Evolutionary conservation across 2,888 invertebrate genomes (phyloP), one percentile per base, ranked within the genome.

Genomic region (Dynastes maya): DNA sequence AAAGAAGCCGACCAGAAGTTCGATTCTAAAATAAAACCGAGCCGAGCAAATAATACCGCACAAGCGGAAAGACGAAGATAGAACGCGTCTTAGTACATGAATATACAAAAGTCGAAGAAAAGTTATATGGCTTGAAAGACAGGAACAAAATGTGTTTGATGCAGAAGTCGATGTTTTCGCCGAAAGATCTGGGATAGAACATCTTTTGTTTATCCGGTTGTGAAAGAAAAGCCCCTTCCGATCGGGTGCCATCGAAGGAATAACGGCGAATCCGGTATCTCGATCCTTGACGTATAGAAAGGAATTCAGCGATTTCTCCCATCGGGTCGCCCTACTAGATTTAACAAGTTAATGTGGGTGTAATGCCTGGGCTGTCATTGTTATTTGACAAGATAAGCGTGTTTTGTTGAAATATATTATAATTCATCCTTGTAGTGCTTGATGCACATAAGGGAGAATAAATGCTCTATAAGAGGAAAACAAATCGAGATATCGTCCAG

Each of bases 311-410:
- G 22, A 22, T 58, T 72, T 58, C 58, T 55, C 61, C 40, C 58
- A 58, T 72, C 72, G 58, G 58, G 22, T 58, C 55, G 13, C 58
- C 58, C 61, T 58, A 61, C 61, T 58, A 37, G 22, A 72, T 72
- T 72, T 72, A 72, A 72, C 61, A 72, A 72, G 58, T 72, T 72
- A 72, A 58, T 58, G 71, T 72, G 71, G 72, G 72, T 72, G 72
- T 72, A 72, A 72, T 72, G 58, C 22, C 37, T 72, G 22, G 2
- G 9, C 58, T 72, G 72, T 22, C 72, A 37, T 55, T 71, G 72
- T 58, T 72, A 40, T 72, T 61, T 61, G 72, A 72, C 72, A 61
- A 58, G 61, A 40, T 61, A 37, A 58, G 58, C 61, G 40, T 72
- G 51, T 72, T 72, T 72, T 40, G 11, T 58, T 61, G 61, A 72